Evolutionary conservation across 2,113 vertebrate genomes (phyloP), one percentile per base, ranked within the genome.

Genomic region (Nothocercus nigrocapillus): DNA sequence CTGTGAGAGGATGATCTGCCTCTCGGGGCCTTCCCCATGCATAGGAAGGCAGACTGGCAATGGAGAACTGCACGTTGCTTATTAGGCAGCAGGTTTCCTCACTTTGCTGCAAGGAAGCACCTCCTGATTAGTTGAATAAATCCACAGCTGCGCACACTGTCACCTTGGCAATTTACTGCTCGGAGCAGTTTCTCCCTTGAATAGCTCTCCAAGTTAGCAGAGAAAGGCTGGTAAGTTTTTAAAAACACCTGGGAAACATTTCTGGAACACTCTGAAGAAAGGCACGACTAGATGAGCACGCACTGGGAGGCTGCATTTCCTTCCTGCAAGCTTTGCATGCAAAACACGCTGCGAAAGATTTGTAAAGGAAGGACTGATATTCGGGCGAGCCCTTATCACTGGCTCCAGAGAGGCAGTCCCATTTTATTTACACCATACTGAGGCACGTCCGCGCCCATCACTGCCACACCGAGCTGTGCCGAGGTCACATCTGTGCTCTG

Each of bases 61-160:
- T 25, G 2, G 27, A 94, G 42, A 59, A 21, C 36, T 88, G 82
- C 88, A 54, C 15, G 20, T 54, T 54, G 14, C 86, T 85, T 58
- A 40, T 90, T 87, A 87, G 85, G 36, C 64, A 54, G 58, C 85
- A 92, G 83, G 27, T 85, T 51, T 75, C 72, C n/a, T n/a, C 82
- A 73, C 59, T 94, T 90, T 62, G 44, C 85, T 88, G 36, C 66
- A 90, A 91, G 74, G 40, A 95, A 95, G 44, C 27, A 4, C 58
- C 76, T 88, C 78, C 92, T 78, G 40, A 89, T 80, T 92, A 96
- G 79, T 16, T 94, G 90, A 54, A 79, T 89, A 80, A 92, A 49
- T 20, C 27, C 70, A 72, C 85, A 96, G 94, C 82, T 91, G 90
- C 8, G 11, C 74, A 5, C 44, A 19, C 74, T 56, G 44, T 96